These are phyloP conservation scores for Acropora tenuis DNA, from an alignment of 64 coral and sea anemone genomes.

Conservation along the genomic window DNA sequence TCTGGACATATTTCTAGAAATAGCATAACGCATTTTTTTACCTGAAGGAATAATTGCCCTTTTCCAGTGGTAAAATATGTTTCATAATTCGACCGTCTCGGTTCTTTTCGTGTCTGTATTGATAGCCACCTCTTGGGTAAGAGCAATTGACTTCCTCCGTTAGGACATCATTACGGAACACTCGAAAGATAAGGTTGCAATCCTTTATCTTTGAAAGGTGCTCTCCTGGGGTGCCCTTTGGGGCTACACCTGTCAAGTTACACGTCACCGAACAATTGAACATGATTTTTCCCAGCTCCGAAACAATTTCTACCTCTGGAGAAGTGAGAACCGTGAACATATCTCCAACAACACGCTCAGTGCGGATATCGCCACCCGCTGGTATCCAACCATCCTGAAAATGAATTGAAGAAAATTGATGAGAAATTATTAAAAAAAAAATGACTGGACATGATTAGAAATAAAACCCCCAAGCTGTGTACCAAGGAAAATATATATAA, in stretches of 20 bases:
- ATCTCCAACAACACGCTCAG: constrained; percentile 71
- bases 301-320: constrained; percentile 42
- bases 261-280: constrained; percentile 81
- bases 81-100: constrained; percentile 58
- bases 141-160: constrained; percentile 79
- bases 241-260: constrained; percentile 55
- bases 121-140: constrained; percentile 42
- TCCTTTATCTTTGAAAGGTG: constrained; percentile 66
- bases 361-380: constrained; percentile 61
- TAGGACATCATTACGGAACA: constrained; percentile 37
- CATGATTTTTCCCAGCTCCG: constrained; percentile 53
- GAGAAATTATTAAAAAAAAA: neutral
- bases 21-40: neutral
- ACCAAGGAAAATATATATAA: too few species aligned
- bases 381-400: constrained; percentile 74
- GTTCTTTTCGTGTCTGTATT: constrained; percentile 57
- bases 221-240: neutral
- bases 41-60: constrained; percentile 75
- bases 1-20: too few species aligned
- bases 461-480: too few species aligned
- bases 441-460: neutral
- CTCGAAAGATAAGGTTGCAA: constrained; percentile 70
- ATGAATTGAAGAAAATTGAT: too few species aligned
- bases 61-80: constrained; percentile 52
- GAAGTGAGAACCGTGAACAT: constrained; percentile 56